Base-by-base conservation (phyloP, 1,140 invertebrate genomes). In the Parapsyche elsis region DNA sequence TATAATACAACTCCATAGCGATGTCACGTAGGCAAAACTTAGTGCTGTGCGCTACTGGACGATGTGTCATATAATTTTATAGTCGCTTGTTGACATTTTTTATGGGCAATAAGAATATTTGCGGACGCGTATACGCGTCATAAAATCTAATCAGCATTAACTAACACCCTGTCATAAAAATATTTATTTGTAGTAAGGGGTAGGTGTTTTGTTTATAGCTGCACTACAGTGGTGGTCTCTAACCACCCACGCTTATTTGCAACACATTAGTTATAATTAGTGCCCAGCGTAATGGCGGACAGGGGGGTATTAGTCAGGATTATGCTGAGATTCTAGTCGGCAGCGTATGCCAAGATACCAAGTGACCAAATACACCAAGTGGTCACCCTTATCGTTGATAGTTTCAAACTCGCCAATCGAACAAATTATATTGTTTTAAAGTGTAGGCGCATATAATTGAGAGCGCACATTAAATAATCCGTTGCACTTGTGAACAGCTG, bases 231-330 rank as follows among this genome's bases (percentile, higher is more conserved):
- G 16, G 19, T 9, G 1, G 57, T 2, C 16, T 1, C 57, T 61
- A 61, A 21, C 21, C 21, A 19, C 57, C 24, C 19, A 30, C 64
- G 64, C 21, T 14, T 67, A 67, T 67, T 67, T 23, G 64, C 64
- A 49, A 73, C 38, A 73, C 71, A 73, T 73, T 73, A 46, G 71
- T 73, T 73, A 73, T 73, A 73, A 73, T 73, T 73, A 73, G 71
- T 46, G 30, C 53, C 23, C 24, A 38, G n/a, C 45, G 19, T 73
- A 46, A 49, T 73, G 38, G 71, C 71, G 19, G 10, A 23, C 19
- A 23, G 19, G 12, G 7, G 4, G 71, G 71, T 73, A 73, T 73
- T 73, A 73, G 38, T 73, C 44, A 73, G 71, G 71, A 73, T 73
- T 73, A 73, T 73, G 44, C 14, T 21, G 71, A 46, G 71, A 73